Percentiles rank a stretch among this genome's conserved stretches.
These are phyloP conservation scores for Asobara japonica DNA, from an alignment of 1,140 invertebrate genomes.

Conservation along the genomic window DNA sequence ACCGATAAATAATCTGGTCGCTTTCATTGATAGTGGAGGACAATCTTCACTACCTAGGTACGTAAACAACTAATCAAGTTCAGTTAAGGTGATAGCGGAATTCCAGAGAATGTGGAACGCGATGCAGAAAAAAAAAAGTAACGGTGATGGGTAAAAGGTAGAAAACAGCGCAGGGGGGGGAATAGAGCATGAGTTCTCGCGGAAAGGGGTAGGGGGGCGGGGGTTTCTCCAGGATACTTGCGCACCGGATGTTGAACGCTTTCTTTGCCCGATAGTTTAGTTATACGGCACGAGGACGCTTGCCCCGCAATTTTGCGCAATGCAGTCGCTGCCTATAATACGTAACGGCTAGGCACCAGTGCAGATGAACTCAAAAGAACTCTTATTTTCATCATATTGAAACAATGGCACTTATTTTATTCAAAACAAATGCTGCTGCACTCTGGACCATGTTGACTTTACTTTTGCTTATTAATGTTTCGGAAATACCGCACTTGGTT, in stretches of 20 bases:
- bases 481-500: not conserved
- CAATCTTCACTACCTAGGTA: not conserved
- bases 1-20: not conserved
- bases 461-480: no score
- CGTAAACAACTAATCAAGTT: conserved; percentile 38
- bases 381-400: conserved; percentile 16
- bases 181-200: not conserved
- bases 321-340: conserved; percentile 43
- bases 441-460: no score
- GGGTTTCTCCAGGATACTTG: conserved; percentile 41
- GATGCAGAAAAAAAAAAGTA: conserved; percentile 34
- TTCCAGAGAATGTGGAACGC: conserved; percentile 42
- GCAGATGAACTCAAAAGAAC: conserved; percentile 16
- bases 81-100: conserved; percentile 37
- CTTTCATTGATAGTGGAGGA: not conserved
- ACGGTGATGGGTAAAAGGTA: conserved; percentile 25
- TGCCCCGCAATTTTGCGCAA: conserved; percentile 53
- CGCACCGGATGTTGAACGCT: conserved; percentile 30
- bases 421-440: not conserved
- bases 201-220: conserved; percentile 25
- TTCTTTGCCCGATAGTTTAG: conserved; percentile 29
- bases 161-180: conserved; percentile 29
- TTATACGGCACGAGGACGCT: conserved; percentile 17
- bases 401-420: not conserved
- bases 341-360: not conserved